Evolutionary conservation across 2,888 invertebrate species (phyloP), one percentile per base, ranked within the genome.

Genomic region (Brachyptera putata): DNA sequence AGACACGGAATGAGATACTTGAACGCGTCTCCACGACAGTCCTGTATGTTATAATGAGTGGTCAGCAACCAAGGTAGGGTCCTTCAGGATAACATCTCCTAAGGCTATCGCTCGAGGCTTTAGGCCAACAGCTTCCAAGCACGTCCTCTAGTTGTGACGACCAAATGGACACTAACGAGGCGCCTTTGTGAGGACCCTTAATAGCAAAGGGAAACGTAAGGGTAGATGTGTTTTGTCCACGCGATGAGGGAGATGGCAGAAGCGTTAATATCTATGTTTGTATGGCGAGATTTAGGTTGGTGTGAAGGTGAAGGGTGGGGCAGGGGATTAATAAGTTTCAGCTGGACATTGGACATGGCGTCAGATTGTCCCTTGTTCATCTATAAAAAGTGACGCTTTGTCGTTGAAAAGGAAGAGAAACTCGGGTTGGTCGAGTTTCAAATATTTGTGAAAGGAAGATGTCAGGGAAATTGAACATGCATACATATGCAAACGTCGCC

Each of bases 141-240:
- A 50, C 50, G 50, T 34, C 50, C 26, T 7, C 34, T 53, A n/a
- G 9, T 11, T 21, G 46, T 53, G 53, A 36, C 58, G 30, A 30
- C 37, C 46, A 36, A n/a, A 46, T 46, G 60, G 60, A 56, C 63
- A 58, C 63, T 63, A 63, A 63, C 63, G 61, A 63, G 61, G 60
- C 24, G 61, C 63, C 61, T 63, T 61, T 61, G 63, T 61, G 60
- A 56, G 57, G 48, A 34, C 46, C 22, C 53, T 53, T 53, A 53
- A 53, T 53, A 21, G 49, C 25, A 25, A 16, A 34, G 34, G 36
- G 53, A 22, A 50, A 18, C 21, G 46, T 11, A 24, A 4, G 18
- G 21, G 18, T 2, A 13, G 43, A 18, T 13, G 43, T 5, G 43
- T 18, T 5, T 21, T 18, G 41, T 30, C 34, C 34, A 11, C 18